These are phyloP conservation scores for Sinosuthora webbiana DNA, from an alignment of 2,113 vertebrate species.

Conservation along the genomic window DNA sequence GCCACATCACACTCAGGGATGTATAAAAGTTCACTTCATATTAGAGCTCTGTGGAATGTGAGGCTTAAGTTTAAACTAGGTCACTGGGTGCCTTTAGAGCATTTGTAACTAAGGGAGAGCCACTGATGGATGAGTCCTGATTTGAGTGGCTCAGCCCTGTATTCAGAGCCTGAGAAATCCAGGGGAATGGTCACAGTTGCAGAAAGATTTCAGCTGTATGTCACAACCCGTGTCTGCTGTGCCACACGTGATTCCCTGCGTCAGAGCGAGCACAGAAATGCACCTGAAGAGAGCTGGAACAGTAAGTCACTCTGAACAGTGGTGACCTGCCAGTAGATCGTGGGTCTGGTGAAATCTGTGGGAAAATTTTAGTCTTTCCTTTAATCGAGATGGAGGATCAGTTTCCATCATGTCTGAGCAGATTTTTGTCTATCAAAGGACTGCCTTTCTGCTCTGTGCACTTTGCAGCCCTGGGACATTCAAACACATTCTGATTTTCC, in stretches of 20 bases:
- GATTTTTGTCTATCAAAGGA: neutral
- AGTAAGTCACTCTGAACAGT: neutral
- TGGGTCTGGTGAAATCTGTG: neutral
- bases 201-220: accelerated
- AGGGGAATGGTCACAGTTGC: neutral
- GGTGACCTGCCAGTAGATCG: neutral
- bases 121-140: neutral
- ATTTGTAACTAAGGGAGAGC: neutral
- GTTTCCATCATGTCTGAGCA: neutral
- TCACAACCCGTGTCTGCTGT: accelerated
- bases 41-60: neutral
- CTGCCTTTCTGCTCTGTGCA: neutral
- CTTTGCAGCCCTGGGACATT: neutral
- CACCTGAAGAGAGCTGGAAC: neutral
- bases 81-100: constrained; percentile 23
- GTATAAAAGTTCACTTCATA: neutral
- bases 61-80: constrained; percentile 18
- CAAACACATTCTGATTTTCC: neutral
- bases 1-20: neutral
- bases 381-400: neutral
- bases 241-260: accelerated
- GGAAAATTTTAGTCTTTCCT: neutral
- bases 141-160: neutral
- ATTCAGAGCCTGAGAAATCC: neutral
- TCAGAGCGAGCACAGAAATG: neutral